Base-by-base conservation (phyloP, 2,113 vertebrate genomes). In the Semnopithecus entellus region DNA sequence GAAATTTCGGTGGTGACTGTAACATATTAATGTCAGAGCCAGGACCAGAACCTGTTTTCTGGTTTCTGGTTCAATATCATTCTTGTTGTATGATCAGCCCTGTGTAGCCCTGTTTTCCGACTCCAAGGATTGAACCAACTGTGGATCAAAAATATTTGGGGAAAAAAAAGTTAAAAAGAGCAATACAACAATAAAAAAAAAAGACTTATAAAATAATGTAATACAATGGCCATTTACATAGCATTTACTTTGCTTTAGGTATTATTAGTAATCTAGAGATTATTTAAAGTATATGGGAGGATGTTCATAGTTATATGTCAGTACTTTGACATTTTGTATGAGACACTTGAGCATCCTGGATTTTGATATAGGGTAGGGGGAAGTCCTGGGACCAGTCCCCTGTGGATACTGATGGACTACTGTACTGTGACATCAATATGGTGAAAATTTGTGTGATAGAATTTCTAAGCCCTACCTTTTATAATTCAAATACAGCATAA, bases 391-490 rank as follows among this genome's bases (percentile, higher is more conserved):
- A 35, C 32, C 66, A 68, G 32, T 68, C 66, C 6, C 66, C 32
- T 3, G 8, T 1, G 6, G 12, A n/a, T 78, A 48, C 16, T 32
- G 75, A 78, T 27, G 27, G 75, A 48, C 27, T 30, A 32, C 14
- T 48, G 66, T 68, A 25, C 52, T 82, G 0, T 90, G n/a, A 59
- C n/a, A 64, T 6, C 13, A 57, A 70, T 70, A n/a, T 94, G 57
- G 40, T 73, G 25, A 52, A 61, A 16, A 27, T 96, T 89, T 92
- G 30, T 86, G 12, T 85, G 85, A 64, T 66, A 78, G 14, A 38
- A 73, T 94, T 93, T 96, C 25, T 86, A 92, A 92, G 64, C 23
- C 48, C 52, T 45, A 22, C 22, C 14, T 38, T 83, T 92, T 95
- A 87, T 90, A 89, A 85, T 88, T 93, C 17, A 89, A 38, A 84